Base-by-base conservation (phyloP, 2,797 vertebrate species). In the Tamandua tetradactyla region DNA sequence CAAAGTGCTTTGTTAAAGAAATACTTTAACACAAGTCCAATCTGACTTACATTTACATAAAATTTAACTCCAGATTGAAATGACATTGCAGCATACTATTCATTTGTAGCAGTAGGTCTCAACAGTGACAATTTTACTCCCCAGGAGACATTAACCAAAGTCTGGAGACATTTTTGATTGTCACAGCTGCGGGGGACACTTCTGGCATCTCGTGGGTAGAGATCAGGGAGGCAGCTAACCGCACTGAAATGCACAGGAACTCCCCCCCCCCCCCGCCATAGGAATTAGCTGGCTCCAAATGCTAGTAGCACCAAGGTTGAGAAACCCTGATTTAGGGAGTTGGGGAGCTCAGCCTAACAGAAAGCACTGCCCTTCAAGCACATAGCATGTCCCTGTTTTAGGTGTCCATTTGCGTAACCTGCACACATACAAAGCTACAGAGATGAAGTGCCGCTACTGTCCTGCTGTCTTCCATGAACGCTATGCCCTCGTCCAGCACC, bases 361-460 rank as follows among this genome's bases (percentile, higher is more conserved):
- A 25, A 59, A 22, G 2, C 2, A 15, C 4, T 2, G 1, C 23
- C 4, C 1, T 62, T 52, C 15, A 25, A 2, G 0, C 1, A 0
- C 5, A 0, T 2, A 1, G 40, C 0, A 8, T 0, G 15, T 12
- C 37, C 74, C 40, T 0, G 0, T 76, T 64, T 3, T 20, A 98
- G 98, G 96, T 1, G 97, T 98, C 83, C 98, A 98, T 9, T 4
- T 98, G 87, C 72, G 10, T 55, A 98, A 98, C 25, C 71, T 98
- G 64, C 98, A 98, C 57, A 75, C 96, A 1, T 95, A 94, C 69
- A 2, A 55, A 47, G 78, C 96, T 0, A n/a, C 66, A 0, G 97
- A 95, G 44, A n/a, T 98, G 69, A 96, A 90, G n/a, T 98, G 98
- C 96, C 96, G 87, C 42, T 96, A 94, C 88, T 98, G 98, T 1